Percentiles rank a stretch among this genome's conserved stretches.
Evolutionary conservation across 2,113 vertebrate species (phyloP).

Genomic region (Actinemys pallida): DNA sequence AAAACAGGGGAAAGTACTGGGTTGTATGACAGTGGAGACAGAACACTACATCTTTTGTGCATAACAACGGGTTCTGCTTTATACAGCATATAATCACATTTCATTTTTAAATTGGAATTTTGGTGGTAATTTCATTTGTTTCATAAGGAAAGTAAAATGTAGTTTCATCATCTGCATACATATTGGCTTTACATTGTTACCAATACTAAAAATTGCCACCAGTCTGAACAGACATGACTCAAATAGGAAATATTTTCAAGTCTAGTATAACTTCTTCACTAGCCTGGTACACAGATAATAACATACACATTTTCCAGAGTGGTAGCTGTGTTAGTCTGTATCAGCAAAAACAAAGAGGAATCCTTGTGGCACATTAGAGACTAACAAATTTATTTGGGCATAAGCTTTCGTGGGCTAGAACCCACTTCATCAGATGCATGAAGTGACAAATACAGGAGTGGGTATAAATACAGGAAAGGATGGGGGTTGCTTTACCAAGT

Average conservation of each 20-base stretch:
- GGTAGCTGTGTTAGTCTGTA: too few species aligned
- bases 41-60: background rate
- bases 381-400: too few species aligned
- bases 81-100: background rate
- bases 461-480: too few species aligned
- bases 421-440: too few species aligned
- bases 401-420: too few species aligned
- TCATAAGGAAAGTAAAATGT: background rate
- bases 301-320: accelerated
- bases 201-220: background rate
- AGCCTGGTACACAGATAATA: accelerated
- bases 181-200: background rate
- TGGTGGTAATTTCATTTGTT: background rate
- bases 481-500: too few species aligned
- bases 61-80: background rate
- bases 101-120: background rate
- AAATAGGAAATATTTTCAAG: accelerated
- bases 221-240: background rate
- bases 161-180: background rate
- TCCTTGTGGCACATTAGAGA: too few species aligned
- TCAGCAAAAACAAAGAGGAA: too few species aligned
- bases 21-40: background rate
- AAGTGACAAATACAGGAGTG: too few species aligned
- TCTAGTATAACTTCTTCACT: background rate
- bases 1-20: background rate